phyloP scores from a whole-genome alignment of 2,888 invertebrate species.

The Caprella mutica region DNA sequence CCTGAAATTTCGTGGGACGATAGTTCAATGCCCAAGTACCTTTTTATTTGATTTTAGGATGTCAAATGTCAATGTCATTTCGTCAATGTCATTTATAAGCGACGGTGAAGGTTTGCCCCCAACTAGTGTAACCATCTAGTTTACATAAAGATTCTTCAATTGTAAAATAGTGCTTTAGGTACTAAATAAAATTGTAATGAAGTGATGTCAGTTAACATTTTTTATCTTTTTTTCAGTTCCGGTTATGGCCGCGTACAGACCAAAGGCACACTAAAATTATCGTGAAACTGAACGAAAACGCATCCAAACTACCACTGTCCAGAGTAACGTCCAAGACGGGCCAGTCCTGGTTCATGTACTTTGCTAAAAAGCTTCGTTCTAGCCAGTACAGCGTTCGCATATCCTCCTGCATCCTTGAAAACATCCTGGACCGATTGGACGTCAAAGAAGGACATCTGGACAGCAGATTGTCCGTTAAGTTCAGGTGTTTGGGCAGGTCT shows the following conservation, averaged over 20 bases:
- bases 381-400: conserved; percentile 12
- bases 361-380: conserved; percentile 1
- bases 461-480: conserved; percentile 5
- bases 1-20: no score
- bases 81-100: no score
- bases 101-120: no score
- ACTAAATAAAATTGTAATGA: no score
- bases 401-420: conserved; percentile 7
- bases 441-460: conserved; percentile 7
- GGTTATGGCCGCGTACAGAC: conserved; percentile 19
- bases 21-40: no score
- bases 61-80: no score
- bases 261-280: conserved; percentile 8
- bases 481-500: background rate
- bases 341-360: conserved; percentile 5
- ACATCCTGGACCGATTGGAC: conserved; percentile 11
- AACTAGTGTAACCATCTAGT: no score
- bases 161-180: no score
- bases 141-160: no score
- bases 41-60: no score
- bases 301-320: background rate
- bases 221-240: conserved; percentile 1
- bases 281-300: conserved; percentile 5
- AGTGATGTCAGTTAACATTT: background rate
- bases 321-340: background rate